Conservation (phyloP, 92 coral and sea anemone species). For the Zoanthus sociatus region DNA sequence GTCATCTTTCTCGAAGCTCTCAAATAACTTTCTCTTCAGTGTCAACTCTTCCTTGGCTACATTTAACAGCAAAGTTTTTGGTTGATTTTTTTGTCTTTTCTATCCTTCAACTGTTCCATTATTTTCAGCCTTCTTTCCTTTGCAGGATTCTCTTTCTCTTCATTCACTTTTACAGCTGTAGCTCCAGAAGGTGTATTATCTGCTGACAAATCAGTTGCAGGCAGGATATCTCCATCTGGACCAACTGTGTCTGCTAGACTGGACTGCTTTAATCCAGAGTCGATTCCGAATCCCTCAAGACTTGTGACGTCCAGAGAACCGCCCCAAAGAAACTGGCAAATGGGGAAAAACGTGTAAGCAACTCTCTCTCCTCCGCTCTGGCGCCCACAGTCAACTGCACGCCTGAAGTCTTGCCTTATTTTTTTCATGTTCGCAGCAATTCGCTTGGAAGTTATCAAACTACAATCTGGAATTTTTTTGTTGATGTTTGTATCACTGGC, state of each 20-base stretch:
- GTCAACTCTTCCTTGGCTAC: slow-evolving; percentile 50
- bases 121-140: slow-evolving; percentile 54
- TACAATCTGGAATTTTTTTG: slow-evolving; percentile 52
- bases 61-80: slow-evolving; percentile 49
- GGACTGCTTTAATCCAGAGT: slow-evolving; percentile 26
- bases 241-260: background rate
- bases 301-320: slow-evolving; percentile 64
- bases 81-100: slow-evolving; percentile 53
- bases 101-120: slow-evolving; percentile 46
- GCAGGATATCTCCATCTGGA: background rate
- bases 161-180: slow-evolving; percentile 35
- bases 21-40: slow-evolving; percentile 44
- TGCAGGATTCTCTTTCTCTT: slow-evolving; percentile 31
- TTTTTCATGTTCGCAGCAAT: slow-evolving; percentile 53
- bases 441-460: slow-evolving; percentile 48
- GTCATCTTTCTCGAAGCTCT: slow-evolving; percentile 44
- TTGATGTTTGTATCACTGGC: slow-evolving; percentile 23
- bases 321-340: slow-evolving; percentile 56
- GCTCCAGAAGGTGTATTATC: slow-evolving; percentile 33
- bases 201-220: slow-evolving; percentile 20
- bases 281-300: slow-evolving; percentile 43
- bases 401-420: slow-evolving; percentile 31
- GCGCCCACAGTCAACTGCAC: slow-evolving; percentile 59
- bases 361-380: slow-evolving; percentile 63
- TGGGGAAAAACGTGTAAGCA: slow-evolving; percentile 50